Percentiles rank a stretch among this genome's conserved stretches.
Conservation (phyloP, 2,797 vertebrate species). For the Leptatherina wallacei region DNA sequence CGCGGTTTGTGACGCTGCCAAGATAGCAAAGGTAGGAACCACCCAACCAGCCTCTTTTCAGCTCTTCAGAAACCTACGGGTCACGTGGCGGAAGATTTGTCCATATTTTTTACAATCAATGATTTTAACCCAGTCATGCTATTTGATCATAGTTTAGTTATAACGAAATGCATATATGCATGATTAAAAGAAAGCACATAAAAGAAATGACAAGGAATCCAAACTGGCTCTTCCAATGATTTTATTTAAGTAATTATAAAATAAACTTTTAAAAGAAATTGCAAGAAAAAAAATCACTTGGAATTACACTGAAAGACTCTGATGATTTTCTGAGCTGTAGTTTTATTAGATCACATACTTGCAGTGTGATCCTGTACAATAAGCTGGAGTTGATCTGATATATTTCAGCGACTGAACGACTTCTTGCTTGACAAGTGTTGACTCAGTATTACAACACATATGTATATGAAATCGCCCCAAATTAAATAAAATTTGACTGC, state of each 20-base stretch:
- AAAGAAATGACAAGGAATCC: not conserved
- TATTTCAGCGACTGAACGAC: not conserved
- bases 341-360: no score
- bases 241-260: constrained; percentile 5
- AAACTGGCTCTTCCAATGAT: constrained; percentile 6
- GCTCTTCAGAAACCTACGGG: no score
- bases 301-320: not conserved
- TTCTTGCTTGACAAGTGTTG: not conserved
- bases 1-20: no score
- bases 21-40: no score
- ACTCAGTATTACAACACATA: no score
- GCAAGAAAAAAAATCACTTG: not conserved
- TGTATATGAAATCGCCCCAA: not conserved
- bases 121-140: constrained; percentile 2
- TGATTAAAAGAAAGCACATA: not conserved
- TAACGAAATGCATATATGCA: not conserved
- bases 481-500: not conserved
- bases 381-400: not conserved
- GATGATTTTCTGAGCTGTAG: not conserved
- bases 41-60: no score
- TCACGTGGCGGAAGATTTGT: no score
- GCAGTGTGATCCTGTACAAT: no score
- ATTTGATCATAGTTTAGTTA: not conserved
- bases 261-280: not conserved
- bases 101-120: no score